Evolutionary conservation across 2,888 invertebrate genomes (phyloP).

Genomic region (Physocephala rufipes): DNA sequence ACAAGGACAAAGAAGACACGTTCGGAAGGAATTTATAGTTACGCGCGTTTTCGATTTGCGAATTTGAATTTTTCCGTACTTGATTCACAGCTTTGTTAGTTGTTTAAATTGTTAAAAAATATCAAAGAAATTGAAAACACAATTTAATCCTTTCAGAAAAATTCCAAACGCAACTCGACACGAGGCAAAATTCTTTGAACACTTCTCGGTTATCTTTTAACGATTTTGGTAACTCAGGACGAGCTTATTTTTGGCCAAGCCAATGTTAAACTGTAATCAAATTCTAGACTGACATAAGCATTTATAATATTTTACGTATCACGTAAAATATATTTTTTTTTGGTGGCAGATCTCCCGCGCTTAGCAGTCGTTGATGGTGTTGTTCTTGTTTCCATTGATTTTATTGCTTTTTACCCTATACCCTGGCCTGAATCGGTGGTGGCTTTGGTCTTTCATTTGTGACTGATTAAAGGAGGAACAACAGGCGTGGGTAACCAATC

Average conservation of each 20-base stretch:
- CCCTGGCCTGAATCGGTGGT: too few relatives aligned
- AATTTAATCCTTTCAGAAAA: conserved; percentile 1
- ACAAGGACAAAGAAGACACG: not conserved
- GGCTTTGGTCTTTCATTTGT: too few relatives aligned
- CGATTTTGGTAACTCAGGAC: conserved; percentile 45
- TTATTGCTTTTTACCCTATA: conserved; percentile 15
- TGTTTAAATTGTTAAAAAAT: not conserved
- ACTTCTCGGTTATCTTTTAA: conserved; percentile 10
- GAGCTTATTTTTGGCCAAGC: conserved; percentile 57
- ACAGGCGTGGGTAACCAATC: too few relatives aligned
- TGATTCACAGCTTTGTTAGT: not conserved
- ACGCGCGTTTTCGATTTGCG: not conserved
- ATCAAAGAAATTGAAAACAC: too few relatives aligned
- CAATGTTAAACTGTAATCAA: conserved; percentile 62
- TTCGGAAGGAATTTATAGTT: not conserved
- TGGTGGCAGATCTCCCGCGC: not conserved
- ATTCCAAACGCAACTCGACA: conserved; percentile 25
- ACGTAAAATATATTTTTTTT: conserved; percentile 27
- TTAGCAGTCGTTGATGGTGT: not conserved
- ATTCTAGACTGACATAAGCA: conserved; percentile 57
- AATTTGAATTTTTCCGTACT: conserved; percentile 6
- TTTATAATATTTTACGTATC: conserved; percentile 62
- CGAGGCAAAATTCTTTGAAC: conserved; percentile 19
- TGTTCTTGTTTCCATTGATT: conserved; percentile 11
- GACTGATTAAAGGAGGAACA: too few relatives aligned